These are phyloP conservation scores for Athripsodes cinereus DNA, from an alignment of 2,888 invertebrate species.

Conservation along the genomic window DNA sequence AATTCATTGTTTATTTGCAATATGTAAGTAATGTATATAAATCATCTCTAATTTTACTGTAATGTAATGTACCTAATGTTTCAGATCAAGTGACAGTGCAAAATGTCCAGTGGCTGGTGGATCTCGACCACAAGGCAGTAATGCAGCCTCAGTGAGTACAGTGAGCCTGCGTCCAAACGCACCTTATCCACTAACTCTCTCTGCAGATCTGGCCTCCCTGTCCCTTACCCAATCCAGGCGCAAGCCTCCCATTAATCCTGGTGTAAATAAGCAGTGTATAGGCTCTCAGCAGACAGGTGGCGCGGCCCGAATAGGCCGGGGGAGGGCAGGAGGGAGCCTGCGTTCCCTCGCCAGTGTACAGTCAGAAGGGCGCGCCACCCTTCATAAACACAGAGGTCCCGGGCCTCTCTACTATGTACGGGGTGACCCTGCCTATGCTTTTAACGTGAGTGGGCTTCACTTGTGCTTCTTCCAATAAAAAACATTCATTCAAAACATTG, in stretches of 20 bases:
- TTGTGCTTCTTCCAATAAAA: background rate
- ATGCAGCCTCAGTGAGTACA: conserved; percentile 27
- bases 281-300: conserved; percentile 30
- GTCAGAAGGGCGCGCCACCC: conserved; percentile 46
- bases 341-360: conserved; percentile 41
- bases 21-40: background rate
- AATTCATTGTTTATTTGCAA: background rate
- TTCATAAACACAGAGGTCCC: conserved; percentile 33
- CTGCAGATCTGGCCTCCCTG: conserved; percentile 32
- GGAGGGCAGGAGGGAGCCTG: conserved; percentile 39
- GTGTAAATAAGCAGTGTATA: conserved; percentile 30
- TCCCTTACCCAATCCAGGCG: conserved; percentile 33
- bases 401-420: conserved; percentile 27
- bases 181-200: conserved; percentile 29
- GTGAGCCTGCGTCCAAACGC: conserved; percentile 20
- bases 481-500: background rate
- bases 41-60: background rate
- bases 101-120: conserved; percentile 40
- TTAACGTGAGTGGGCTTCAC: conserved; percentile 27
- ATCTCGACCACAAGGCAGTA: conserved; percentile 29
- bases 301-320: conserved; percentile 30
- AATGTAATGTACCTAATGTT: conserved; percentile 14
- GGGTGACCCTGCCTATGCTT: conserved; percentile 27
- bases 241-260: conserved; percentile 31
- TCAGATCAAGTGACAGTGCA: conserved; percentile 56